These are phyloP conservation scores for Agonopterix arenella DNA, from an alignment of 2,888 invertebrate genomes.

Conservation along the genomic window DNA sequence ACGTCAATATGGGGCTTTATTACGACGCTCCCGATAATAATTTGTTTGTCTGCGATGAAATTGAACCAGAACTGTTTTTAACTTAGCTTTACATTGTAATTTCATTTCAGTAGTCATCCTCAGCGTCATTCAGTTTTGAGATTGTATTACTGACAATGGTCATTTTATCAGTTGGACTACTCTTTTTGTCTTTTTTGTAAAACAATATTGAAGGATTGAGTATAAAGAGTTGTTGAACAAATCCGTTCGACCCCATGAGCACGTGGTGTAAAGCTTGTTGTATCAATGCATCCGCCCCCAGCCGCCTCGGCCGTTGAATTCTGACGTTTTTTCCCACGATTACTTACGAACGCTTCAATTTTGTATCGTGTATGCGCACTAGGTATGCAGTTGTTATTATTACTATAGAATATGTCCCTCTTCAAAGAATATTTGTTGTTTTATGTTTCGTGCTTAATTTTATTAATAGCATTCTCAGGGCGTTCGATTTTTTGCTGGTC, in stretches of 20 bases:
- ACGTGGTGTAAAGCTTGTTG: conserved; percentile 53
- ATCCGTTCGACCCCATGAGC: conserved; percentile 39
- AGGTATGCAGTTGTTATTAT: no score
- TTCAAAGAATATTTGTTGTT: no score
- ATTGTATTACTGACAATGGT: no score
- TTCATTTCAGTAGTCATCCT: no score
- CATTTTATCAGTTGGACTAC: no score
- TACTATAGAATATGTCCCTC: no score
- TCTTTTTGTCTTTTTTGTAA: no score
- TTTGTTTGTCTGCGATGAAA: conserved; percentile 52
- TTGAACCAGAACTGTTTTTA: conserved; percentile 11
- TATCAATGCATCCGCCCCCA: conserved; percentile 55
- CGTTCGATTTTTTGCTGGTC: no score
- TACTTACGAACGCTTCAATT: conserved; percentile 51
- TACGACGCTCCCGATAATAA: conserved; percentile 61
- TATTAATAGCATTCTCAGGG: no score
- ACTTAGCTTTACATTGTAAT: no score
- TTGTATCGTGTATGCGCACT: conserved; percentile 15
- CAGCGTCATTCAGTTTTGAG: no score
- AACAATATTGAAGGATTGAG: not conserved
- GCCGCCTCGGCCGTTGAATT: conserved; percentile 44
- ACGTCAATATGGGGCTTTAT: conserved; percentile 72
- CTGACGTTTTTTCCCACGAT: conserved; percentile 67
- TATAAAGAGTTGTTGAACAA: conserved; percentile 14
- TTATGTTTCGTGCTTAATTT: no score